phyloP scores from a whole-genome alignment of 1,140 invertebrate species.

The Drosophila prosaltans region DNA sequence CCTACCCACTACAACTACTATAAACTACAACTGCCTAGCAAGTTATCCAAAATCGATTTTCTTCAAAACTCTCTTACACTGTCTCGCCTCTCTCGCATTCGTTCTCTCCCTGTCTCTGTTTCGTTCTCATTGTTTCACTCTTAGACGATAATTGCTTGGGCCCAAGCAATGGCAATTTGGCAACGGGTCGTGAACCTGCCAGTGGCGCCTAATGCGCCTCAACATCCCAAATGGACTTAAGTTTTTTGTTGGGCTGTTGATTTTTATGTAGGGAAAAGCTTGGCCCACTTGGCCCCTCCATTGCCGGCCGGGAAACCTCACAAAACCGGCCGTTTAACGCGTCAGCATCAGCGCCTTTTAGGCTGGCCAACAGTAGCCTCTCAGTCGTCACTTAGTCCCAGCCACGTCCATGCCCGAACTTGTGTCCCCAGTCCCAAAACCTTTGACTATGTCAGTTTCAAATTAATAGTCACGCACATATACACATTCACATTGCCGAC shows the following conservation, averaged over 20 bases:
- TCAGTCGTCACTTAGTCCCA: slow-evolving; percentile 52
- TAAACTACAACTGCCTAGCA: slow-evolving; percentile 14
- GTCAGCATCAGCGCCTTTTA: slow-evolving; percentile 71
- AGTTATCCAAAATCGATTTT: slow-evolving; percentile 65
- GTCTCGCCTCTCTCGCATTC: slow-evolving; percentile 7
- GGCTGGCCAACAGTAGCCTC: slow-evolving; percentile 63
- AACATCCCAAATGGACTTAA: slow-evolving; percentile 63
- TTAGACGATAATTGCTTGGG: slow-evolving; percentile 57
- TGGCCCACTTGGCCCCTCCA: slow-evolving; percentile 69
- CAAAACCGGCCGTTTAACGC: slow-evolving; percentile 69
- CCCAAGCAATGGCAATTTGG: slow-evolving; percentile 53
- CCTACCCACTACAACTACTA: slow-evolving; percentile 13
- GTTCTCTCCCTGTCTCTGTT: slow-evolving; percentile 27
- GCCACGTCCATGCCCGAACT: slow-evolving; percentile 50
- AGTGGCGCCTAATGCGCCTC: slow-evolving; percentile 60
- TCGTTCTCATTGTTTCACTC: slow-evolving; percentile 32
- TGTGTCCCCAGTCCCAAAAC: slow-evolving; percentile 24
- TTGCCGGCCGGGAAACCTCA: slow-evolving; percentile 69
- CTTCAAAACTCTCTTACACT: slow-evolving; percentile 38
- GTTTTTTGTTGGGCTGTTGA: slow-evolving; percentile 64
- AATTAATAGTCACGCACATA: slow-evolving; percentile 71
- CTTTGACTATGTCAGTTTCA: slow-evolving; percentile 74
- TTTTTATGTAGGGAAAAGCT: slow-evolving; percentile 69
- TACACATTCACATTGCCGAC: slow-evolving; percentile 34
- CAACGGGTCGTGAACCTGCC: slow-evolving; percentile 72